These are phyloP conservation scores for Oscheius sp. DNA, from an alignment of 2,888 invertebrate genomes.

Conservation along the genomic window DNA sequence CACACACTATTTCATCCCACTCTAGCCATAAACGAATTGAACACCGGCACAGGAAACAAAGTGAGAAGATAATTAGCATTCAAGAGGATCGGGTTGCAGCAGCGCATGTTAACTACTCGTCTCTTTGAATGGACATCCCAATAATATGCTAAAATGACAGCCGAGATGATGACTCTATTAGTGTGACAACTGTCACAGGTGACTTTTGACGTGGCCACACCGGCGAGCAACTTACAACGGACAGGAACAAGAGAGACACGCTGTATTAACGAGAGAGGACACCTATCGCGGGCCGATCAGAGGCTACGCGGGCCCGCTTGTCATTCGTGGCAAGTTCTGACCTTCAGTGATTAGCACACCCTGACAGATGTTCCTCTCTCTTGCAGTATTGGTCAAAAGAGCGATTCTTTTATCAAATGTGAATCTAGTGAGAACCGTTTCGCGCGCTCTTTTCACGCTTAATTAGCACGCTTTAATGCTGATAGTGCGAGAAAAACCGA, in stretches of 20 bases:
- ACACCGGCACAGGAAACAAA: constrained; percentile 37
- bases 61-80: constrained; percentile 46
- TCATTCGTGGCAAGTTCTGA: constrained; percentile 15
- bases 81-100: constrained; percentile 14
- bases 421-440: neutral
- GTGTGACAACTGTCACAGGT: constrained; percentile 30
- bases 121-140: no score
- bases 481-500: constrained; percentile 14
- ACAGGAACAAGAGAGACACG: constrained; percentile 25
- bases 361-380: neutral
- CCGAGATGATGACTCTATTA: constrained; percentile 23
- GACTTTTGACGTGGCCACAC: constrained; percentile 17
- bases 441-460: constrained; percentile 13
- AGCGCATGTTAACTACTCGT: constrained; percentile 8
- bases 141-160: neutral
- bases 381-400: neutral
- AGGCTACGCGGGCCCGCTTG: constrained; percentile 1
- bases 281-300: constrained; percentile 13
- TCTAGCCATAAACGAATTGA: constrained; percentile 35
- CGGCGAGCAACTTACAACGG: constrained; percentile 26
- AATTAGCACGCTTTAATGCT: constrained; percentile 12
- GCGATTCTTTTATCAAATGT: neutral
- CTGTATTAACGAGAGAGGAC: constrained; percentile 22
- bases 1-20: constrained; percentile 14
- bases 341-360: constrained; percentile 18